A percentile compares a stretch with the other conserved stretches of the same genome.
These are phyloP conservation scores for Ischnus inquisitorius DNA, from an alignment of 2,888 invertebrate species.

Conservation along the genomic window DNA sequence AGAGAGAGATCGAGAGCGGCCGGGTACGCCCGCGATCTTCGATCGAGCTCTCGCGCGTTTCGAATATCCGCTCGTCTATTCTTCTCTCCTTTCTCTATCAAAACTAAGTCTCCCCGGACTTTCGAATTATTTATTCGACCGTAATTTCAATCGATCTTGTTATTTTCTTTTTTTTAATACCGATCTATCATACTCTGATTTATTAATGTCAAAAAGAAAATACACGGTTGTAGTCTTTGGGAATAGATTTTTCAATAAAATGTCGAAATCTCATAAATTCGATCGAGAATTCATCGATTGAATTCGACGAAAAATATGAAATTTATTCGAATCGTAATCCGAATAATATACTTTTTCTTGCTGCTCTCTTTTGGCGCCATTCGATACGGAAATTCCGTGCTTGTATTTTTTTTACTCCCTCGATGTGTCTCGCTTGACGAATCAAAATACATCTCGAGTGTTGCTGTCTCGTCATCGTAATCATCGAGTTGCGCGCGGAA, in stretches of 20 bases:
- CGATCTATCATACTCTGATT: neutral
- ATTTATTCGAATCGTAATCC: neutral
- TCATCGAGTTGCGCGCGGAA: neutral
- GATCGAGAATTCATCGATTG: too few relatives aligned
- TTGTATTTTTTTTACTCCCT: neutral
- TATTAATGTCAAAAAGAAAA: neutral
- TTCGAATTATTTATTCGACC: neutral
- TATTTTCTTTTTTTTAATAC: neutral
- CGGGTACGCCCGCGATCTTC: conserved; percentile 21
- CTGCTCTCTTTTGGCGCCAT: neutral
- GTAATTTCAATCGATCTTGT: neutral
- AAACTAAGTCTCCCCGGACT: neutral
- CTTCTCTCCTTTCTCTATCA: conserved; percentile 13
- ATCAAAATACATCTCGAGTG: conserved; percentile 30
- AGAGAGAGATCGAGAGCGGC: conserved; percentile 4
- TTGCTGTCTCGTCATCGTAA: conserved; percentile 33
- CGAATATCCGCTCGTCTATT: conserved; percentile 21
- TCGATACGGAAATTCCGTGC: neutral
- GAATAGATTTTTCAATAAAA: neutral
- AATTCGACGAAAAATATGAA: neutral
- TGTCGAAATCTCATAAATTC: neutral
- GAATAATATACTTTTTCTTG: neutral
- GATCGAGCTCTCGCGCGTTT: conserved; percentile 15
- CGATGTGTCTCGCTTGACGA: conserved; percentile 19
- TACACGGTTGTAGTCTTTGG: neutral